Percentiles rank a stretch among this genome's conserved stretches.
These are phyloP conservation scores for Chroicocephalus ridibundus DNA, from an alignment of 2,113 vertebrate species.

Conservation along the genomic window DNA sequence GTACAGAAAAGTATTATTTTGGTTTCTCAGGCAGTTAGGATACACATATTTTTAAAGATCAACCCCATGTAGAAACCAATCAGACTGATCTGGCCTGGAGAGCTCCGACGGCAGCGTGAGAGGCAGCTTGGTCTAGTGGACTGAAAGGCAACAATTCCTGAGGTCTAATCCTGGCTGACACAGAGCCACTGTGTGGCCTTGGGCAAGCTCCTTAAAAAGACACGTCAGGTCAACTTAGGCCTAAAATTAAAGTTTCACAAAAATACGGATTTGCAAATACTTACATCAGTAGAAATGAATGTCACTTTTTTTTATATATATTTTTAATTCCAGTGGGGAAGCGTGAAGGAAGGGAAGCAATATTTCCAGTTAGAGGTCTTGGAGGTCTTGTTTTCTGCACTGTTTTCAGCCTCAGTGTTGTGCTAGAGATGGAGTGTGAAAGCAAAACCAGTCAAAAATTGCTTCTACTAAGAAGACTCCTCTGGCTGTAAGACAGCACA, in stretches of 20 bases:
- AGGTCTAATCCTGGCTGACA: conserved; percentile 61
- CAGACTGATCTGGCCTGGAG: conserved; percentile 26
- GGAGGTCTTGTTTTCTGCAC: not conserved
- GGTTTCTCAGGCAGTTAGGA: not conserved
- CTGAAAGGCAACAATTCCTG: conserved; percentile 36
- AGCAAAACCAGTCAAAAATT: not conserved
- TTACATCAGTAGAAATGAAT: conserved; percentile 30
- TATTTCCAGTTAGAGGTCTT: not conserved
- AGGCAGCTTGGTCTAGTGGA: conserved; percentile 45
- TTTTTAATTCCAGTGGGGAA: not conserved
- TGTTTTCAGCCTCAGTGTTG: not conserved
- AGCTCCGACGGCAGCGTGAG: not conserved
- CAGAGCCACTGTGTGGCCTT: conserved; percentile 3
- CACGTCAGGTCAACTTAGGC: conserved; percentile 35
- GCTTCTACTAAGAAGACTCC: not conserved
- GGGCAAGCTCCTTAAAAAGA: conserved; percentile 61
- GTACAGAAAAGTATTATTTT: not conserved
- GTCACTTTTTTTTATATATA: not conserved
- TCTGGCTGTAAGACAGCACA: not conserved
- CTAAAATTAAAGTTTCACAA: conserved; percentile 27
- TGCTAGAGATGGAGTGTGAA: not conserved
- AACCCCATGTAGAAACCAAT: not conserved
- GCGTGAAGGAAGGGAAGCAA: not conserved
- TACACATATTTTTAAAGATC: not conserved
- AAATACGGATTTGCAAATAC: not conserved